phyloP scores from a whole-genome alignment of 2,888 invertebrate genomes.

The Tuberolachnus salignus region DNA sequence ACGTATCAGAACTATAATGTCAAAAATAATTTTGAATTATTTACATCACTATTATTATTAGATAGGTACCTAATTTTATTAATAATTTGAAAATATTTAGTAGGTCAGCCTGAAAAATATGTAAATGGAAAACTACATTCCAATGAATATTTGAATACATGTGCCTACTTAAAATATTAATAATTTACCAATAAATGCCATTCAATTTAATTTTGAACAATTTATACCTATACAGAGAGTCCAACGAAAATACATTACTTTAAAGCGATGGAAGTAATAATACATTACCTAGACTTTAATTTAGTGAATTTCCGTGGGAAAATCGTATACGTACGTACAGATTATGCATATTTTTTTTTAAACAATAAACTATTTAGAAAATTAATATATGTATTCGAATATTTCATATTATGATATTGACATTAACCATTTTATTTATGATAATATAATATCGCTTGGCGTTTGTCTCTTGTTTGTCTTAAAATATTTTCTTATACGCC shows the following conservation, averaged over 20 bases:
- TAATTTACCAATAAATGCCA: constrained; percentile 10
- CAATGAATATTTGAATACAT: constrained; percentile 51
- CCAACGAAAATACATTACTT: too few relatives aligned
- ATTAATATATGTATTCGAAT: constrained; percentile 35
- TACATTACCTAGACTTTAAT: too few relatives aligned
- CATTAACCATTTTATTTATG: constrained; percentile 46
- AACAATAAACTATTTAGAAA: constrained; percentile 17
- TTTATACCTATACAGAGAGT: background rate
- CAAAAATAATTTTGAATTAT: constrained; percentile 20
- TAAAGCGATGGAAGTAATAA: too few relatives aligned
- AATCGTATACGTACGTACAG: background rate
- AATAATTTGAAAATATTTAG: constrained; percentile 23
- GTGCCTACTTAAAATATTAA: constrained; percentile 29
- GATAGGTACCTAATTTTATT: background rate
- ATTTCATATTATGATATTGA: constrained; percentile 51
- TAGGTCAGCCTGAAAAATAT: constrained; percentile 37
- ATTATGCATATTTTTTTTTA: constrained; percentile 29
- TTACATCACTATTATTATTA: constrained; percentile 20
- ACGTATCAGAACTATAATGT: constrained; percentile 46
- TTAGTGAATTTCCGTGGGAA: background rate
- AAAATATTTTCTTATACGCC: constrained; percentile 32
- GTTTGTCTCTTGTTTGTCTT: constrained; percentile 42
- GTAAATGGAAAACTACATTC: constrained; percentile 53
- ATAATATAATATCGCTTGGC: constrained; percentile 33
- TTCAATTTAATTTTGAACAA: constrained; percentile 2